Evolutionary conservation across 2,888 invertebrate species (phyloP).

Genomic region (Zaprionus bogoriensis): DNA sequence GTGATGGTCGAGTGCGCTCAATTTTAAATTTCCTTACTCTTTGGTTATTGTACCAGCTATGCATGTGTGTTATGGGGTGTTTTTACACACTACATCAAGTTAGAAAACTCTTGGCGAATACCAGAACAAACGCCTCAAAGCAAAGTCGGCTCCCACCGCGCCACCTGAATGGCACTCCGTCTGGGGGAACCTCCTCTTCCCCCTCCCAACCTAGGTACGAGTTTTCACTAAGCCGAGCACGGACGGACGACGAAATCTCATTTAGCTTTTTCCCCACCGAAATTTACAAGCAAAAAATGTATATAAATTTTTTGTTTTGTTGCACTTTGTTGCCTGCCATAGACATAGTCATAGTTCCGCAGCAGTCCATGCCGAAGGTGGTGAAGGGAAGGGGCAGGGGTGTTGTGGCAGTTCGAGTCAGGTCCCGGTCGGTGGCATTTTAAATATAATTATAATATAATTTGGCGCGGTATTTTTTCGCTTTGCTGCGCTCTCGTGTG

Average conservation of each 20-base stretch:
- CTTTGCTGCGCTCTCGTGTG: constrained; percentile 28
- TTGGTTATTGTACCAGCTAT: constrained; percentile 16
- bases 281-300: constrained; percentile 32
- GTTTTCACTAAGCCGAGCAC: constrained; percentile 19
- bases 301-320: constrained; percentile 7
- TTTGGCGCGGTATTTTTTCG: constrained; percentile 71
- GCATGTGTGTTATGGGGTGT: not conserved
- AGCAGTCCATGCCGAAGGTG: not conserved
- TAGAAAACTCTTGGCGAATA: not conserved
- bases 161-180: not conserved
- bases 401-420: constrained; percentile 19
- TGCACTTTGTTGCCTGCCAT: constrained; percentile 27
- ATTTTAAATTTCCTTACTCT: too few relatives aligned
- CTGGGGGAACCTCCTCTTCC: too few relatives aligned
- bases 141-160: not conserved
- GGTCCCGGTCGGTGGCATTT: constrained; percentile 59
- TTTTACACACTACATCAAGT: not conserved
- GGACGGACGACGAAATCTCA: constrained; percentile 52
- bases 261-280: constrained; percentile 51
- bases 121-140: not conserved
- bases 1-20: too few relatives aligned
- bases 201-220: not conserved
- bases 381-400: not conserved
- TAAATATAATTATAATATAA: constrained; percentile 79
- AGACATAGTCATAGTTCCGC: constrained; percentile 37